phyloP scores from a whole-genome alignment of 2,888 invertebrate species.

The Synergus itoensis region DNA sequence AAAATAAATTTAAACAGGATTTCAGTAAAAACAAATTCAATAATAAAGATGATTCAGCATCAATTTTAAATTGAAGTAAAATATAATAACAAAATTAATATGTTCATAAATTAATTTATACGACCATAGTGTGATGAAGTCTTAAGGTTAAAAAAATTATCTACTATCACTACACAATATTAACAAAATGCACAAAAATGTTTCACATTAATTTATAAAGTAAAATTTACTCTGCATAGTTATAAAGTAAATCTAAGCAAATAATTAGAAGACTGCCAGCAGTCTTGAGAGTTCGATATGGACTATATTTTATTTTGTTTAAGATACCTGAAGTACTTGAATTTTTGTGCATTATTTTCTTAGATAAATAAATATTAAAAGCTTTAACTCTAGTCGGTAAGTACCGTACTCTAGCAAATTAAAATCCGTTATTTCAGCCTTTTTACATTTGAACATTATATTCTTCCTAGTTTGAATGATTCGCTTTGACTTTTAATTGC shows the following conservation, averaged over 20 bases:
- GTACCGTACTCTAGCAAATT: not conserved
- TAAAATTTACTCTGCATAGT: not conserved
- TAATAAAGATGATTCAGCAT: not conserved
- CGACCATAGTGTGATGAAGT: not conserved
- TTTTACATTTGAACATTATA: conserved; percentile 4
- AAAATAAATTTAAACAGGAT: not conserved
- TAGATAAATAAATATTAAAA: not conserved
- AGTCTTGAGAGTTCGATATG: not conserved
- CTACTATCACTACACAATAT: not conserved
- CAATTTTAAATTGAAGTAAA: not conserved
- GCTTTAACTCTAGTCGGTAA: not conserved
- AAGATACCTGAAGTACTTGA: not conserved
- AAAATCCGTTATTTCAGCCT: not conserved
- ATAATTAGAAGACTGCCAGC: not conserved
- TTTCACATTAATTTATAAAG: not conserved
- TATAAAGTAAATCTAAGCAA: not conserved
- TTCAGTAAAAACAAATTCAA: not conserved
- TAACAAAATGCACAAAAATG: not conserved
- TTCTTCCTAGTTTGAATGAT: not conserved
- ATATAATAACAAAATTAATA: not conserved
- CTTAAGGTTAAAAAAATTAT: not conserved
- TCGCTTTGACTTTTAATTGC: not conserved
- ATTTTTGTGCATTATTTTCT: not conserved
- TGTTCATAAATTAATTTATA: not conserved
- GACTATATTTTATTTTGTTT: not conserved